Percentiles rank a stretch among this genome's conserved stretches.
Evolutionary conservation across 2,797 vertebrate species (phyloP).

Genomic region (Oreonectes daqikongensis): DNA sequence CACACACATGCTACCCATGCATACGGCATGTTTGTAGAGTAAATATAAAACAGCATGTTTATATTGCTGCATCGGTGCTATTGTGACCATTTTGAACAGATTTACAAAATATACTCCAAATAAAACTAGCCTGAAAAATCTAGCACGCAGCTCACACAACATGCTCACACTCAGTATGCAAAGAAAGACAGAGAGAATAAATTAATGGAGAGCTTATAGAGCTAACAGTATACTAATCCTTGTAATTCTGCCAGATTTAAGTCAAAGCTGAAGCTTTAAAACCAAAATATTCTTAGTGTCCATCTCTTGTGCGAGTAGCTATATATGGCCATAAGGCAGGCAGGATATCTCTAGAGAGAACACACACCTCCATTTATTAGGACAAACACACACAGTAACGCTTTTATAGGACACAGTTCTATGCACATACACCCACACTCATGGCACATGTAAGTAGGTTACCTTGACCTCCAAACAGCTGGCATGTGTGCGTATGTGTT

Average conservation of each 20-base stretch:
- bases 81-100: background rate
- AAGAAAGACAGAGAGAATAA: background rate
- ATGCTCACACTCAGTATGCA: background rate
- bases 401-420: slow-evolving; percentile 29
- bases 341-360: slow-evolving; percentile 26
- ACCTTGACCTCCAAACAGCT: slow-evolving; percentile 64
- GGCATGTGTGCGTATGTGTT: slow-evolving; percentile 18
- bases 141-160: background rate
- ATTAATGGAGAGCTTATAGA: background rate
- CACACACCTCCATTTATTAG: slow-evolving; percentile 37
- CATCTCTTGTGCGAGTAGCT: slow-evolving; percentile 10
- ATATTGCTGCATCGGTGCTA: background rate
- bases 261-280: slow-evolving; percentile 14
- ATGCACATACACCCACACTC: slow-evolving; percentile 22
- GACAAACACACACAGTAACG: slow-evolving; percentile 32
- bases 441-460: slow-evolving; percentile 64
- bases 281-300: slow-evolving; percentile 18
- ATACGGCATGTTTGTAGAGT: background rate
- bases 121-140: background rate
- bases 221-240: background rate
- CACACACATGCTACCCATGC: background rate
- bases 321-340: slow-evolving; percentile 14
- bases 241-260: background rate
- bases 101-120: background rate
- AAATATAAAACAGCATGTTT: background rate